Evolutionary conservation across 2,113 vertebrate genomes (phyloP).

Genomic region (Rattus norvegicus): GRCr8 NC_086027.1:114564501-114565000

Average conservation of each 20-base stretch:
- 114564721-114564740: not conserved
- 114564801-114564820: not conserved
- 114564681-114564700: not conserved
- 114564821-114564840: not conserved
- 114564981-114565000: not conserved
- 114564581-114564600: not conserved
- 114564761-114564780: not conserved
- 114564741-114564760: not conserved
- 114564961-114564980: not conserved
- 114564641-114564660: not conserved
- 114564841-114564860: not conserved
- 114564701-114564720: accelerated
- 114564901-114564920: not conserved
- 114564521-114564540: not conserved
- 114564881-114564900: not conserved
- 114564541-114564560: not conserved
- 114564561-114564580: not conserved
- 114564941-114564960: not conserved
- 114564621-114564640: not conserved
- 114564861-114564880: not conserved
- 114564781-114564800: not conserved
- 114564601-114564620: not conserved
- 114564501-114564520: too few species aligned
- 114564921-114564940: not conserved
- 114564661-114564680: not conserved